Evolutionary conservation across 2,113 vertebrate species (phyloP).

Genomic region (Oxyura jamaicensis): DNA sequence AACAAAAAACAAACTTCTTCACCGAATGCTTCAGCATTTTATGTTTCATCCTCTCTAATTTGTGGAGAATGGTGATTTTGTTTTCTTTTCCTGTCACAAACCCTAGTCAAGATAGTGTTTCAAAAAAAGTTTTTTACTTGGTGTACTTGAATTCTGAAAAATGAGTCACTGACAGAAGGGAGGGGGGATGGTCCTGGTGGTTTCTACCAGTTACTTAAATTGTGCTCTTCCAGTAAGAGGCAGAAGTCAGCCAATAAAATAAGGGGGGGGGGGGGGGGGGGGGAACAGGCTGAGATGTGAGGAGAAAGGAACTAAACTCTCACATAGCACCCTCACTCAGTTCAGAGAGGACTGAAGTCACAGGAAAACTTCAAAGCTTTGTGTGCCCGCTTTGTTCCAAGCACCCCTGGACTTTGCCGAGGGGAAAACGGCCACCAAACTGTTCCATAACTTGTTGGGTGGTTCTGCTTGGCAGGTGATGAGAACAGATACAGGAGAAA

Average conservation of each 20-base stretch:
- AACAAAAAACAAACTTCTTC: neutral
- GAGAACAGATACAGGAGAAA: neutral
- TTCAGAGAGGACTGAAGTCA: neutral
- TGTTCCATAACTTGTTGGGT: neutral
- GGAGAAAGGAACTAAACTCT: neutral
- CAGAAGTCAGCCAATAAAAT: neutral
- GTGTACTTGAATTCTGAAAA: neutral
- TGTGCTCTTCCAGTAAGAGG: neutral
- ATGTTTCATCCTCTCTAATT: neutral
- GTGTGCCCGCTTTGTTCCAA: neutral
- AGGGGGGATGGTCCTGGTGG: neutral
- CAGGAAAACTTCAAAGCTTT: neutral
- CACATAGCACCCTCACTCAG: neutral
- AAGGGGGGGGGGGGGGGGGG: neutral
- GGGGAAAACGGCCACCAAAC: neutral
- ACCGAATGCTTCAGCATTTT: neutral
- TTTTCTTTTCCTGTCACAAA: neutral
- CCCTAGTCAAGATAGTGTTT: neutral
- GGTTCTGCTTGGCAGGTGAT: fast-evolving
- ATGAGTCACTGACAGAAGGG: neutral
- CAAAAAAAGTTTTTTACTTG: neutral
- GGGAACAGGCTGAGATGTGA: neutral
- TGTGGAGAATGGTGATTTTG: neutral
- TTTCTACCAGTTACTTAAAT: neutral
- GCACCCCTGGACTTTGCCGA: neutral